A percentile compares a stretch with the other conserved stretches of the same genome.
phyloP scores from a whole-genome alignment of 2,113 vertebrate genomes.

The Illadopsis cleaveri region DNA sequence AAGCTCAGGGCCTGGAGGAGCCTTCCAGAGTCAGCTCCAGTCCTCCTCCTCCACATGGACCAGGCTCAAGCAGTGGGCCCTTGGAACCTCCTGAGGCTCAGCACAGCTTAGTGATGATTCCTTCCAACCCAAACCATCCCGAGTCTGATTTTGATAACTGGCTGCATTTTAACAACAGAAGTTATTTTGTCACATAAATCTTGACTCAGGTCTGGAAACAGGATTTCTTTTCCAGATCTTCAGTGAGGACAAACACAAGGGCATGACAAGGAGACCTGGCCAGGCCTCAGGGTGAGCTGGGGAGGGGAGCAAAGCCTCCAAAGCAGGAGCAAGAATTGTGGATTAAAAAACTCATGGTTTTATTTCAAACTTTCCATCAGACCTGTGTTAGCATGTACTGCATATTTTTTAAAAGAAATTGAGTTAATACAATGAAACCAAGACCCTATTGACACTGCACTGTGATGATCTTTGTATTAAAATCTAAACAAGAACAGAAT shows the following conservation, averaged over 20 bases:
- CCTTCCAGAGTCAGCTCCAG: not conserved
- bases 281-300: not conserved
- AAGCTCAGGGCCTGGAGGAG: not conserved
- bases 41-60: not conserved
- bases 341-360: not conserved
- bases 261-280: fast-evolving
- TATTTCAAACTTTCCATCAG: not conserved
- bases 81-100: not conserved
- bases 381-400: not conserved
- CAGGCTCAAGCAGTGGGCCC: not conserved
- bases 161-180: not conserved
- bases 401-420: not conserved
- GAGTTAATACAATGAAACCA: not conserved
- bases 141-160: too few relatives aligned
- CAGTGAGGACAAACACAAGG: not conserved
- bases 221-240: fast-evolving
- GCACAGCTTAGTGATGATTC: not conserved
- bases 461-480: not conserved
- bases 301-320: not conserved
- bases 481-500: not conserved
- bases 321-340: fast-evolving
- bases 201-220: not conserved
- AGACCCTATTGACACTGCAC: not conserved
- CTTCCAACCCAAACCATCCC: not conserved
- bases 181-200: fast-evolving